Conservation (phyloP, 2,797 vertebrate genomes). For the Syndactyla subalaris region DNA sequence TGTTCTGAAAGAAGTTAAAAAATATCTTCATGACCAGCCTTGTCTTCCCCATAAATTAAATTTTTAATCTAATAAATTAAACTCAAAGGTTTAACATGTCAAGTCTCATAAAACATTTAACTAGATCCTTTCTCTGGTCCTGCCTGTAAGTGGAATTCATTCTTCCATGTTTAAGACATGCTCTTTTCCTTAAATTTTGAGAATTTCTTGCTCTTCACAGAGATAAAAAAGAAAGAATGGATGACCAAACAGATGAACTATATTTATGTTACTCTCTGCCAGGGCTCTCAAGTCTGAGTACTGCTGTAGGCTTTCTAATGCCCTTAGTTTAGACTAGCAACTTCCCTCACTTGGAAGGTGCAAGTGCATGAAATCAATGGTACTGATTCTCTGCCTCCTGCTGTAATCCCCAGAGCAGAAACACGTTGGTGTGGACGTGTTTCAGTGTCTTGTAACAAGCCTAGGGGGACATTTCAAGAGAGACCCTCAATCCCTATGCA, state of each 20-base stretch:
- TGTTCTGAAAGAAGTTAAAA: neutral
- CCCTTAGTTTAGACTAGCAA: rapidly evolving
- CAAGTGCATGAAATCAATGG: neutral
- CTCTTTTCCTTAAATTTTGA: neutral
- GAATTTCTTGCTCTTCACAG: neutral
- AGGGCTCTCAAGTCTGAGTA: neutral
- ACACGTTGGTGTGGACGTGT: neutral
- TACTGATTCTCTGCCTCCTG: neutral
- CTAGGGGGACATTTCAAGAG: neutral
- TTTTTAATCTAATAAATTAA: neutral
- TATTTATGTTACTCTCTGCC: neutral
- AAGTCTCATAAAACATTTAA: neutral
- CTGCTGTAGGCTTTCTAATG: neutral
- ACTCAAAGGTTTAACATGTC: neutral
- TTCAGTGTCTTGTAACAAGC: neutral
- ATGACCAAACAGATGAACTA: neutral
- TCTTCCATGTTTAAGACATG: neutral
- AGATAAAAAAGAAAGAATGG: neutral
- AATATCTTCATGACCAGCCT: neutral
- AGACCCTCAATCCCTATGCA: neutral
- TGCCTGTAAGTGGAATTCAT: neutral
- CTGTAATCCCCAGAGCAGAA: neutral
- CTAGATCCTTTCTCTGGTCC: neutral
- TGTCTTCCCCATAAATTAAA: neutral
- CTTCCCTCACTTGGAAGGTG: neutral